A percentile compares a stretch with the other conserved stretches of the same genome.
These are phyloP conservation scores for Mastomys coucha DNA, from an alignment of 2,113 vertebrate species.

Conservation along the genomic window DNA sequence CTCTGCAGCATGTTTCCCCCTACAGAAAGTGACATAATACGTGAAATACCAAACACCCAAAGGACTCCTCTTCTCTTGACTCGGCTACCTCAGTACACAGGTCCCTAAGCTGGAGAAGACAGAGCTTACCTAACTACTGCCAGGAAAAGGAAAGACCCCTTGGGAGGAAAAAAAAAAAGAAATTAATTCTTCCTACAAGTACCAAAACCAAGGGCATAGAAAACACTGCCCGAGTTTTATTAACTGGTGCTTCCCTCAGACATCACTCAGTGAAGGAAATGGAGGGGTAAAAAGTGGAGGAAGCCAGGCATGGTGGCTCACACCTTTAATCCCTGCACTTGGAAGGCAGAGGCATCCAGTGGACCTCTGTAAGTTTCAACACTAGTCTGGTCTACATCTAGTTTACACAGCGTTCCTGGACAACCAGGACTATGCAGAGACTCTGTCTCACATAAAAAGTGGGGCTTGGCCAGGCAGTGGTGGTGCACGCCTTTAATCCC, in stretches of 20 bases:
- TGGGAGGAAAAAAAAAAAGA: neutral
- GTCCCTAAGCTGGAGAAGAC: neutral
- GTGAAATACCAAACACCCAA: neutral
- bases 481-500: too few species aligned
- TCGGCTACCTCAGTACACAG: neutral
- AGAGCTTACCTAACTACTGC: neutral
- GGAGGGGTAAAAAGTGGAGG: neutral
- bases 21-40: neutral
- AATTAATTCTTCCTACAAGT: constrained; percentile 14
- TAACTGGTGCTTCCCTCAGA: neutral
- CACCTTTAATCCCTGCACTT: neutral
- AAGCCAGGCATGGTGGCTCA: neutral
- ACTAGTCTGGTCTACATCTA: neutral
- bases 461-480: neutral
- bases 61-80: neutral
- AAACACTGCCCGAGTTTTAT: neutral
- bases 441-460: neutral
- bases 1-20: neutral
- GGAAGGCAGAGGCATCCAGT: neutral
- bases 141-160: neutral
- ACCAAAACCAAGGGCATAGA: neutral
- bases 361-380: neutral
- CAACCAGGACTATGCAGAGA: neutral
- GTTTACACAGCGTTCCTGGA: neutral
- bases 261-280: neutral